Base-by-base conservation (phyloP, 2,888 invertebrate species). In the Leptinotarsa haldemani region DNA sequence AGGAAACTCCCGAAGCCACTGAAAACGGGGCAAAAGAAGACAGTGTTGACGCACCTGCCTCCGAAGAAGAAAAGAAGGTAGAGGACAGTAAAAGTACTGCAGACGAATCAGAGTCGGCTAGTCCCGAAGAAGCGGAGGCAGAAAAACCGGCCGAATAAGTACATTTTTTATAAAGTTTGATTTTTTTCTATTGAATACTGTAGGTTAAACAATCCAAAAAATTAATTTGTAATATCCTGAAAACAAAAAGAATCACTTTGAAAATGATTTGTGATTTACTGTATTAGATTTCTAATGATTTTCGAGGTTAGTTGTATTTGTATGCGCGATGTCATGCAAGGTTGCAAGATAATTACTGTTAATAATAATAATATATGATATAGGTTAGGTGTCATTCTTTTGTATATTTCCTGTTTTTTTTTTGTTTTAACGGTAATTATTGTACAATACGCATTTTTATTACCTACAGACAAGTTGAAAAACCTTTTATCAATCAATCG, bases 21-120 rank as follows among this genome's bases (percentile, higher is more conserved):
- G 87, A 87, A 76, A 87, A 87, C 70, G 87, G 87, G 7, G 85
- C 86, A 22, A 87, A 86, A 81, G 86, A 86, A 75, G 86, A 87
- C 68, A 84, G 84, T 74, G 85, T 81, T 64, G 86, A 86, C 75
- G 81, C 82, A 63, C 81, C 84, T 65, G 83, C 84, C 71, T 82
- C 82, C 40, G 85, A 84, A 72, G 84, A 82, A 52, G 85, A 85
- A 68, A 82, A 84, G 71, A 83, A 82, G 74, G 84, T 83, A 22
- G 83, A 82, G 66, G 76, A 77, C 81, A 80, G 79, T 81, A 83
- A 79, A 82, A 83, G 78, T 65, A 58, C 74, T 74, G 80, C 73
- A 79, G 85, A 80, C 78, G 81, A 77, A 82, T 78, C 79, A 78
- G 77, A 77, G 64, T 72, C 81, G 58, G 77, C 81, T 65, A 83